phyloP scores from a whole-genome alignment of 2,888 invertebrate species.

The Pandemis corylana region DNA sequence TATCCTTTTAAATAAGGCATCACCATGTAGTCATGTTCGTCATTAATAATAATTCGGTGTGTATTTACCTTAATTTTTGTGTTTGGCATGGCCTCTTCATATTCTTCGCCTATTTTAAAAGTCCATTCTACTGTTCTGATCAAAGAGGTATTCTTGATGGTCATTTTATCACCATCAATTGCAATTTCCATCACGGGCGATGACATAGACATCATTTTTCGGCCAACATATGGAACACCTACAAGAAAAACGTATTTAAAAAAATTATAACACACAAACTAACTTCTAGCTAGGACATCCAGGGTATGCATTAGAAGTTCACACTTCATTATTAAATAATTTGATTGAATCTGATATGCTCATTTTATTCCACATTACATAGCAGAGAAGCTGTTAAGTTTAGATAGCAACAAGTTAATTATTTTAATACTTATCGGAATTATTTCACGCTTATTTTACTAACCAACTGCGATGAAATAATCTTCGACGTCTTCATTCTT shows the following conservation, averaged over 20 bases:
- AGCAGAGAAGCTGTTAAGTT: no score
- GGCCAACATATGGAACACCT: constrained; percentile 87
- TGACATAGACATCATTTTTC: constrained; percentile 87
- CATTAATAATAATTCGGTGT: not conserved
- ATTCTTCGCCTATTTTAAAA: constrained; percentile 86
- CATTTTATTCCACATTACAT: no score
- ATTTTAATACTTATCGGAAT: not conserved
- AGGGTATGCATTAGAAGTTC: no score
- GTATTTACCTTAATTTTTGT: constrained; percentile 69
- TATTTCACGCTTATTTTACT: constrained; percentile 49
- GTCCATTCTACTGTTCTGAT: constrained; percentile 81
- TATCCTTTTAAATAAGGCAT: not conserved
- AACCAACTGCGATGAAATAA: constrained; percentile 87
- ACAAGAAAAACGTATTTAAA: not conserved
- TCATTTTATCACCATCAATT: constrained; percentile 83
- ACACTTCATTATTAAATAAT: no score
- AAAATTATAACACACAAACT: not conserved
- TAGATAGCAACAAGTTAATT: not conserved
- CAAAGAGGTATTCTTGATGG: constrained; percentile 83
- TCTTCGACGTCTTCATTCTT: constrained; percentile 88
- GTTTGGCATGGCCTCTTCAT: constrained; percentile 87
- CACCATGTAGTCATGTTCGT: not conserved
- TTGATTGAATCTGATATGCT: no score
- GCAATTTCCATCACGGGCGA: constrained; percentile 86
- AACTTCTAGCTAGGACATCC: not conserved